phyloP scores from a whole-genome alignment of 2,113 vertebrate species.

The Ondatra zibethicus region DNA sequence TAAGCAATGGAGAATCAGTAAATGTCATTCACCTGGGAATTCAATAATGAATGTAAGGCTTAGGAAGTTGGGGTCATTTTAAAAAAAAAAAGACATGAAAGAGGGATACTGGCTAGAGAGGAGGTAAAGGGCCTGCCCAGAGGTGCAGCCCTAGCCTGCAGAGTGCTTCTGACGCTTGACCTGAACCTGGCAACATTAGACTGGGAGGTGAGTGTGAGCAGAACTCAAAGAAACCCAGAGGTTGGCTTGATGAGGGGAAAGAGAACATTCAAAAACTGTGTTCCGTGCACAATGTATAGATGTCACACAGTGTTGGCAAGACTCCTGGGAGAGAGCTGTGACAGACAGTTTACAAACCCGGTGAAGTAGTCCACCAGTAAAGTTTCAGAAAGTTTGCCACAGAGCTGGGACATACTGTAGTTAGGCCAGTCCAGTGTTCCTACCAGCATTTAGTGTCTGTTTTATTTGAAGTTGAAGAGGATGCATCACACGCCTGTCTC shows the following conservation, averaged over 20 bases:
- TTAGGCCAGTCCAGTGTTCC: background rate
- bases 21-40: background rate
- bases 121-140: background rate
- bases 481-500: background rate
- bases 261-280: background rate
- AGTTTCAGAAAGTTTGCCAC: background rate
- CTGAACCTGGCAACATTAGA: background rate
- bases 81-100: background rate
- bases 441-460: background rate
- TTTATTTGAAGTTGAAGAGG: slow-evolving; percentile 3
- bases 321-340: background rate
- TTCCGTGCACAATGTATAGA: background rate
- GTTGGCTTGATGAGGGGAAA: background rate
- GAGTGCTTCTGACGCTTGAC: background rate
- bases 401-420: background rate
- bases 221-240: slow-evolving; percentile 1
- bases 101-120: background rate
- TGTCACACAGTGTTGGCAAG: background rate
- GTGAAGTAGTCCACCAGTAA: background rate
- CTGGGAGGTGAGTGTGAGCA: background rate
- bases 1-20: background rate
- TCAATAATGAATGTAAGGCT: background rate
- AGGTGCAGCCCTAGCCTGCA: background rate
- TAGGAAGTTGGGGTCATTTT: background rate
- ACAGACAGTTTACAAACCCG: background rate